Base-by-base conservation (phyloP, 2,888 invertebrate species). In the Cheiracanthium punctorium region DNA sequence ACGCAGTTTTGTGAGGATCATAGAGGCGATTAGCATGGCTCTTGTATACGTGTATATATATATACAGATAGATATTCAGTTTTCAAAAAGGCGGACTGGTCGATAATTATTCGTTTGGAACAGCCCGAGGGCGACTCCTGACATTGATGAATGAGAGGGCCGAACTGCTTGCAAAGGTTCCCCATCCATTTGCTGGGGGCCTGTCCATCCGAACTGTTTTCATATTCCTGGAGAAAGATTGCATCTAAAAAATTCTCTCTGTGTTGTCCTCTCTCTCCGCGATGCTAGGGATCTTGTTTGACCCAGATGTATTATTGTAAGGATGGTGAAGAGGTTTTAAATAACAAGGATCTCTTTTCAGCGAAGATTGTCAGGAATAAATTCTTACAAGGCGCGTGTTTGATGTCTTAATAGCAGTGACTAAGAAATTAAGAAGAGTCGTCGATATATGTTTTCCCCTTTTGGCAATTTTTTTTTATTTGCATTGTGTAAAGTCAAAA, bases 41-140 rank as follows among this genome's bases (percentile, higher is more conserved):
- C 75, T 67, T 33, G 64, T 28, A 64, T 24, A 28, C 29, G 24
- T 24, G 24, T 64, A 64, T 20, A 64, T 64, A 24, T 64, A 24
- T 64, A 24, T 65, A 65, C 29, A 65, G 29, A 30, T 81, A 73
- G 72, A 65, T 73, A 69, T 81, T 73, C 73, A 8, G 24, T 64
- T 58, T 75, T 64, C 41, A 70, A 85, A 85, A 80, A 80, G 70
- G 70, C 29, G 37, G 58, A 48, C 77, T 84, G 84, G 84, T 85
- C 85, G 80, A 87, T 87, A 87, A 87, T 87, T 87, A 87, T 82
- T 76, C 87, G 81, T 87, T 87, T 65, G 81, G 81, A 81, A 87
- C 81, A 71, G 73, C 81, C 77, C 58, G 81, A 72, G 81, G 87
- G 77, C 67, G 81, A 77, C 70, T 77, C 73, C 69, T 87, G 87